These are phyloP conservation scores for Protodeltote pygarga DNA, from an alignment of 2,888 invertebrate species.

Conservation along the genomic window DNA sequence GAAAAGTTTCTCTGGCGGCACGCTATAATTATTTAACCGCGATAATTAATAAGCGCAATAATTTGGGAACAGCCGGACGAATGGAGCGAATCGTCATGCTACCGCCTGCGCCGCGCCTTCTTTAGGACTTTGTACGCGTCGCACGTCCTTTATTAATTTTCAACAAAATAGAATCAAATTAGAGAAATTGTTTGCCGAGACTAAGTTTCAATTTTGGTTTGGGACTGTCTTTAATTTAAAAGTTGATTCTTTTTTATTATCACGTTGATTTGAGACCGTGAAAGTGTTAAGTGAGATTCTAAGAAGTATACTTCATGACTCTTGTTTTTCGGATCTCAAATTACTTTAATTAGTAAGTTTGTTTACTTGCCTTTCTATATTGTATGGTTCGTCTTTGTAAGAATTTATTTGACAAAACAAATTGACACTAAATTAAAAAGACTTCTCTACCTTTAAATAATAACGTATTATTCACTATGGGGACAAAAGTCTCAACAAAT, in stretches of 20 bases:
- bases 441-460: too few species aligned
- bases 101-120: conserved; percentile 24
- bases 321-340: too few species aligned
- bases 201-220: conserved; percentile 46
- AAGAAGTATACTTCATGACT: too few species aligned
- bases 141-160: conserved; percentile 74
- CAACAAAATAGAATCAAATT: conserved; percentile 70
- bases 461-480: too few species aligned
- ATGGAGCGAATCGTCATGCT: conserved; percentile 59
- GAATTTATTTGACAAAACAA: too few species aligned
- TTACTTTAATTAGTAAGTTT: too few species aligned
- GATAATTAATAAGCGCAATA: conserved; percentile 71
- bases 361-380: too few species aligned
- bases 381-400: too few species aligned
- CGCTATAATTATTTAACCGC: conserved; percentile 64
- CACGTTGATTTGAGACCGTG: conserved; percentile 20
- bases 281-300: not conserved
- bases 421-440: too few species aligned
- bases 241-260: conserved; percentile 32
- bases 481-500: too few species aligned
- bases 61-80: conserved; percentile 62
- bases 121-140: conserved; percentile 47
- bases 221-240: conserved; percentile 34
- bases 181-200: conserved; percentile 60
- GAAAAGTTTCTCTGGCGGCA: conserved; percentile 47